Conservation (phyloP, 2,113 vertebrate species). For the Bufo gargarizans region DNA sequence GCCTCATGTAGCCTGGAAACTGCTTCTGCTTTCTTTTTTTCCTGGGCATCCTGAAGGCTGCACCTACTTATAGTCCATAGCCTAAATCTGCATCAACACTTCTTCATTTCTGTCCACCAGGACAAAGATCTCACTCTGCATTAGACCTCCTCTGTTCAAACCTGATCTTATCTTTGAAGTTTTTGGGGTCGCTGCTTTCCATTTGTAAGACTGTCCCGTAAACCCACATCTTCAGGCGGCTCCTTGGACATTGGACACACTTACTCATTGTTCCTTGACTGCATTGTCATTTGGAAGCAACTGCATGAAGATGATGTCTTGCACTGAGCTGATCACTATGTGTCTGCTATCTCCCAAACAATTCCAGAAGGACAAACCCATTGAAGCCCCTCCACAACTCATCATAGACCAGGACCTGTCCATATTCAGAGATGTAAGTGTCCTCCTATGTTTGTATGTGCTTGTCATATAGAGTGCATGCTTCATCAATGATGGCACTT, state of each 20-base stretch:
- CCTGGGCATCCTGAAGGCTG: not conserved
- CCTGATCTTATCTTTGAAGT: not conserved
- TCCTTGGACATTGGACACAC: conserved; percentile 3
- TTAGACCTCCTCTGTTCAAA: not conserved
- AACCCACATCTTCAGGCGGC: not conserved
- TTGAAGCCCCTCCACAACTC: not conserved
- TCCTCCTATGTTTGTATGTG: not conserved
- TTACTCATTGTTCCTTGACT: not conserved
- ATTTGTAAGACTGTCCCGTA: not conserved
- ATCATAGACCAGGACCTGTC: conserved; percentile 37
- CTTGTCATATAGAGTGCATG: too few relatives aligned
- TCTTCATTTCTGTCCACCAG: not conserved
- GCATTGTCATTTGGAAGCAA: not conserved
- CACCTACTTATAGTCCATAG: conserved; percentile 10
- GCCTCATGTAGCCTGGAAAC: not conserved
- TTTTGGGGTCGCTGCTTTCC: not conserved
- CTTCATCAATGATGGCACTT: too few relatives aligned
- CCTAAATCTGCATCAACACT: not conserved
- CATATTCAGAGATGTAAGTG: conserved; percentile 55
- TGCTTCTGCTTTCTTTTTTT: not conserved
- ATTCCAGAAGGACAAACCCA: not conserved
- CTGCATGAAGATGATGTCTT: conserved; percentile 53
- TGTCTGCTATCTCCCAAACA: conserved; percentile 53
- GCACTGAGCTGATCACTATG: conserved; percentile 53
- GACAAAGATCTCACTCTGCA: not conserved